Conservation (phyloP, 2,113 vertebrate genomes). For the Corynorhinus townsendii region DNA sequence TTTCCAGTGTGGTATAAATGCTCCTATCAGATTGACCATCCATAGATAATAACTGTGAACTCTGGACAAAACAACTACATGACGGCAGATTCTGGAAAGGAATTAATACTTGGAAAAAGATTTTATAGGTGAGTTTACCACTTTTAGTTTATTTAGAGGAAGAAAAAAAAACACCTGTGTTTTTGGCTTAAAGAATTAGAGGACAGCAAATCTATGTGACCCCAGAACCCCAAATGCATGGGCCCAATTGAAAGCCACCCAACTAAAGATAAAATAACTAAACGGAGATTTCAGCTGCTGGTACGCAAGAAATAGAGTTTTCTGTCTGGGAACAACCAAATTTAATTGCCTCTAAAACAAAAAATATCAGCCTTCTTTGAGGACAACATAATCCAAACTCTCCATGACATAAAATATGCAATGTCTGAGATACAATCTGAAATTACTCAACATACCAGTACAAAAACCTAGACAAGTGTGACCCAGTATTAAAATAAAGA, state of each 20-base stretch:
- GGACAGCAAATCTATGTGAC: not conserved
- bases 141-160: not conserved
- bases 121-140: not conserved
- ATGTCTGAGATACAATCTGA: not conserved
- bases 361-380: not conserved
- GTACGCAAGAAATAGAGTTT: not conserved
- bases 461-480: not conserved
- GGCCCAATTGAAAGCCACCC: not conserved
- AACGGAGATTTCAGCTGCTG: not conserved
- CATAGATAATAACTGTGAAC: not conserved
- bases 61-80: not conserved
- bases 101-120: conserved; percentile 18
- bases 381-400: not conserved
- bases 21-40: not conserved
- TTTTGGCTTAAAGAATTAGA: not conserved
- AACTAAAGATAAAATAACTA: not conserved
- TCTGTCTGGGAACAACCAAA: not conserved
- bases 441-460: not conserved
- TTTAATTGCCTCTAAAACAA: not conserved
- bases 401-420: not conserved
- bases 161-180: not conserved
- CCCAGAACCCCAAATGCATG: not conserved
- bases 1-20: not conserved
- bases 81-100: not conserved
- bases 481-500: not conserved